Base-by-base conservation (phyloP, 2,888 invertebrate species). In the Imbricaverruca yamaguchii region DNA sequence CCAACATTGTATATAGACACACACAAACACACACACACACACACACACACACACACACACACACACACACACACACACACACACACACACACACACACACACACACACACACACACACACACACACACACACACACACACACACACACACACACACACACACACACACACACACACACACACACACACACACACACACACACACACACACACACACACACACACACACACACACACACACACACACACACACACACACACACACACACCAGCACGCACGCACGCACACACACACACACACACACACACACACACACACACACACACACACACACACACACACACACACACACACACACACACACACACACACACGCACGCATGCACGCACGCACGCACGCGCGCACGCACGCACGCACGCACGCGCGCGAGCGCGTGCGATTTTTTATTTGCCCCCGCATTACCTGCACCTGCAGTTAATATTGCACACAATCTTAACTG, bases 191-290 rank as follows among this genome's bases (percentile, higher is more conserved):
- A 56, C 11, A 57, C 80, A 80, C 57, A 56, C 59, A 13, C 80
- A 56, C 57, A 80, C 59, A 57, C 57, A 80, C 57, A 80, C 59
- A 57, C 57, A 80, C 80, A 80, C 80, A 57, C 57, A 80, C 80
- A 80, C 80, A 57, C 80, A 57, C 57, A 80, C 80, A 57, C 80
- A 57, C n/a, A 56, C 80, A 57, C 80, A 57, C 80, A 80, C 80
- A 57, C 57, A 80, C 80, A 80, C 80, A 57, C 80, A 80, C 80
- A 80, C 57, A 57, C 56, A 80, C 56, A 56, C 80, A 57, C 57
- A 80, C 57, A 80, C 21, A 59, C 56, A 61, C 23, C 57, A 9
- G 0, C n/a, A n/a, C n/a, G n/a, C n/a, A n/a, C n/a, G n/a, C n/a
- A n/a, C n/a, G n/a, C n/a, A n/a, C n/a, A n/a, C 59, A 57, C 55